These are phyloP conservation scores for Rhinoraja longicauda DNA, from an alignment of 2,797 vertebrate species.

Conservation along the genomic window DNA sequence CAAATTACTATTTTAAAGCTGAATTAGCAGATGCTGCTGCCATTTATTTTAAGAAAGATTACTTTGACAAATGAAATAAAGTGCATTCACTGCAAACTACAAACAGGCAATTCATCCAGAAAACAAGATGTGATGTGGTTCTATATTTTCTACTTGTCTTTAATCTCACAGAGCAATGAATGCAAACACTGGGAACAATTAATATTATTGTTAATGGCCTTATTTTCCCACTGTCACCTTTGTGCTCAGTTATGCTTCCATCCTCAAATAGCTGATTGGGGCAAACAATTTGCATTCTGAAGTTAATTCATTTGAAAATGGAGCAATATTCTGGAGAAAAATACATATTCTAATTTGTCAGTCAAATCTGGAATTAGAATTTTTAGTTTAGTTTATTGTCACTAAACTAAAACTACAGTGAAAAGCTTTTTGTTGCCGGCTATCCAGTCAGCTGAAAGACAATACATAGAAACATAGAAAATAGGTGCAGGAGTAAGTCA, in stretches of 20 bases:
- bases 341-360: not conserved
- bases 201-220: not conserved
- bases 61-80: not conserved
- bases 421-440: too few relatives aligned
- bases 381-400: too few relatives aligned
- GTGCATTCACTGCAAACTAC: too few relatives aligned
- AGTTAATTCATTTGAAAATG: not conserved
- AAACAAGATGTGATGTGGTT: not conserved
- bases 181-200: not conserved
- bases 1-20: not conserved
- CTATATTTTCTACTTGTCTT: not conserved
- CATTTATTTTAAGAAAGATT: not conserved
- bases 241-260: not conserved
- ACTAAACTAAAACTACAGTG: too few relatives aligned
- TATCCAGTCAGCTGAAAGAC: too few relatives aligned
- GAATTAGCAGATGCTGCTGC: not conserved
- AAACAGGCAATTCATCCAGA: not conserved
- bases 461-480: too few relatives aligned
- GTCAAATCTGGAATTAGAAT: not conserved
- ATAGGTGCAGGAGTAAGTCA: too few relatives aligned
- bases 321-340: not conserved
- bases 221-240: not conserved
- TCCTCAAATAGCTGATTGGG: not conserved
- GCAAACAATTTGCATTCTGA: not conserved
- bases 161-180: not conserved